Evolutionary conservation across 2,797 vertebrate species (phyloP).

Genomic region (Anguilla marmorata): DNA sequence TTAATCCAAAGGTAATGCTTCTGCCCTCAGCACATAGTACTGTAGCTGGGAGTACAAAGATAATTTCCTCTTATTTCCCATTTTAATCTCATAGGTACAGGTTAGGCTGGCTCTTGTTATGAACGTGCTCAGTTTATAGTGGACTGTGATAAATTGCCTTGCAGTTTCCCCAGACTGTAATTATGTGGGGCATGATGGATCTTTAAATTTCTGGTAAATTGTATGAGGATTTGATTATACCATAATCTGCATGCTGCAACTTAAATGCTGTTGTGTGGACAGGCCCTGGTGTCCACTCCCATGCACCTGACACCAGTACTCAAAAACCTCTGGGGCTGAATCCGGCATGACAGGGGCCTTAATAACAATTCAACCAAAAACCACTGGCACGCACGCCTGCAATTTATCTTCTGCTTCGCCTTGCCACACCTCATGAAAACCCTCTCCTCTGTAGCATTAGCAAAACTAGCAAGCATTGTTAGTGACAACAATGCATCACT

Average conservation of each 20-base stretch:
- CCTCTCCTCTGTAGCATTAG: conserved; percentile 53
- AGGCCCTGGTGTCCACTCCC: conserved; percentile 62
- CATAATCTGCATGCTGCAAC: conserved; percentile 31
- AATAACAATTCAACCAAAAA: conserved; percentile 60
- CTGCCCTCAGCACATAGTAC: neutral
- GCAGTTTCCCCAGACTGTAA: conserved; percentile 25
- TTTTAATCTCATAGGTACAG: neutral
- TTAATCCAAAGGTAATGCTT: neutral
- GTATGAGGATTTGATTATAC: conserved; percentile 28
- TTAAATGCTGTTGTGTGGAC: conserved; percentile 65
- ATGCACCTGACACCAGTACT: conserved; percentile 39
- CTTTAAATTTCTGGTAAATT: conserved; percentile 27
- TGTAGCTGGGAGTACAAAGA: neutral
- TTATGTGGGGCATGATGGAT: conserved; percentile 21
- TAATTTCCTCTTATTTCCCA: neutral
- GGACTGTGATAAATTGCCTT: conserved; percentile 29
- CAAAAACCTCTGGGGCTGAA: conserved; percentile 60
- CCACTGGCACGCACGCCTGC: conserved; percentile 54
- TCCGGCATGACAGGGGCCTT: conserved; percentile 56
- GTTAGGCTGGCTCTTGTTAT: conserved; percentile 11
- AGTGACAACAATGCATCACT: conserved; percentile 22
- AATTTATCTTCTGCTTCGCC: conserved; percentile 68
- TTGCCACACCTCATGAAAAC: conserved; percentile 71
- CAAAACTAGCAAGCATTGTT: neutral
- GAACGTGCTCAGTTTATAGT: conserved; percentile 20